These are phyloP conservation scores for Ruditapes philippinarum DNA, from an alignment of 1,140 invertebrate genomes.

Conservation along the genomic window DNA sequence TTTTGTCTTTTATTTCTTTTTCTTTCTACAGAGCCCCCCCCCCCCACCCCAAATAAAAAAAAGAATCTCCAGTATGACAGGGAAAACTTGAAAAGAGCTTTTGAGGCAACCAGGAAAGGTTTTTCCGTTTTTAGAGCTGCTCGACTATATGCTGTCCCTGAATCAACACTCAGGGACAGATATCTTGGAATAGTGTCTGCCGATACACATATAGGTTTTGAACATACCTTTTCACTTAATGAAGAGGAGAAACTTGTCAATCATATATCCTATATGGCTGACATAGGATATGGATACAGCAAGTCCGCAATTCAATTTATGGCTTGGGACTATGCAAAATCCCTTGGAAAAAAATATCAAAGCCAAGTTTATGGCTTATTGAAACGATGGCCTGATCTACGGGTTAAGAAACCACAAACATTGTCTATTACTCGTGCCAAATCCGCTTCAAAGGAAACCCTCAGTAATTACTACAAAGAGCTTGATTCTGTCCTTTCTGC, in stretches of 20 bases:
- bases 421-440: not conserved
- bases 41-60: too few species aligned
- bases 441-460: too few species aligned
- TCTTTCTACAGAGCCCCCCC: too few species aligned
- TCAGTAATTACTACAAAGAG: too few species aligned
- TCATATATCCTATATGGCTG: slow-evolving; percentile 50
- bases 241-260: slow-evolving; percentile 52
- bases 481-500: not conserved
- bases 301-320: slow-evolving; percentile 36
- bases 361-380: not conserved
- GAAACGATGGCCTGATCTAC: slow-evolving; percentile 12
- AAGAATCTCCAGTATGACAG: slow-evolving; percentile 3
- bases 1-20: too few species aligned
- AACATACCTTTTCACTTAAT: not conserved
- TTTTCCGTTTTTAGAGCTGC: slow-evolving; percentile 20
- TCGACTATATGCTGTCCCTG: slow-evolving; percentile 44
- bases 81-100: slow-evolving; percentile 31
- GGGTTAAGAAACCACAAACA: not conserved
- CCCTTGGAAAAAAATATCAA: slow-evolving; percentile 21
- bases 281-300: slow-evolving; percentile 57
- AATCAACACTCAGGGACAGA: slow-evolving; percentile 54
- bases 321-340: slow-evolving; percentile 56
- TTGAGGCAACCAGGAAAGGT: not conserved
- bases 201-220: not conserved
- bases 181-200: not conserved